Base-by-base conservation (phyloP, 2,888 invertebrate genomes). In the Eueremaeus valkanovi region DNA sequence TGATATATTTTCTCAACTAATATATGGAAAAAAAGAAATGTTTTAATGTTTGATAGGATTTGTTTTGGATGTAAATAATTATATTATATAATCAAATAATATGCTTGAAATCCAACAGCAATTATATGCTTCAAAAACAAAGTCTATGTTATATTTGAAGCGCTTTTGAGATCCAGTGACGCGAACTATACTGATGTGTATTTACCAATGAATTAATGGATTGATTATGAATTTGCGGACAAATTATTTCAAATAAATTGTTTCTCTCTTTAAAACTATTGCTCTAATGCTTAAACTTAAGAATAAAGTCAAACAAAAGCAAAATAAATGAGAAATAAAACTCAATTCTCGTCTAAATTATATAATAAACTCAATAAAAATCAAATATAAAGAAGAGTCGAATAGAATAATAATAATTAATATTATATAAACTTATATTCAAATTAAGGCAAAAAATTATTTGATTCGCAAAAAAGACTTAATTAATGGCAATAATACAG, bases 141-240 rank as follows among this genome's bases (percentile, higher is more conserved):
- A 8, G n/a, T 51, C 36, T 36, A 36, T n/a, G n/a, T 51, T 51
- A 16, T 61, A 61, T 31, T 61, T 21, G 61, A 61, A 61, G 61
- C 55, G n/a, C n/a, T n/a, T 51, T 18, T 61, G 61, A 61, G 61
- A 61, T 61, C 61, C 29, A 61, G 61, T 29, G 61, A 61, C 13
- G 31, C 61, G 24, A 51, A 51, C 27, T 6, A 61, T 61, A 29
- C 3, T 29, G 18, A 61, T 61, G 27, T 61, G n/a, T 61, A 61
- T 61, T 61, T 61, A 61, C 18, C 29, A 61, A 61, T 61, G 61
- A 31, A 29, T 61, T 61, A 29, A 51, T 51, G 51, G 21, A 21
- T 51, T 51, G n/a, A n/a, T n/a, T 51, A 8, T 61, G 27, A 51
- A 21, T 51, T 51, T 21, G 6, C 5, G 16, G 8, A 9, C 21